Conservation (phyloP, 2,113 vertebrate species). For the Melanerpes aurifrons region DNA sequence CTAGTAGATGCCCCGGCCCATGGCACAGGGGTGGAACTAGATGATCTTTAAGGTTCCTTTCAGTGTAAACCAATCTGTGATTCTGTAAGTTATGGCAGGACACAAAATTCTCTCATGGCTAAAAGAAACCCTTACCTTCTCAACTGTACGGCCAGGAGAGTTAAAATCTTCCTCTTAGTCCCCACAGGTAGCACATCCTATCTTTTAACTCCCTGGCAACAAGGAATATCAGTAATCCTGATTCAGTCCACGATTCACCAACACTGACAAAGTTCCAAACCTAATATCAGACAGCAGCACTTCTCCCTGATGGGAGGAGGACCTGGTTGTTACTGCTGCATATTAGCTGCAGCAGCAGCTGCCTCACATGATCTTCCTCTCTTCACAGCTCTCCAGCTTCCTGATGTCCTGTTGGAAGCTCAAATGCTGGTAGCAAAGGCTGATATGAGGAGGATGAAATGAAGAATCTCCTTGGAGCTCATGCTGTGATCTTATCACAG, state of each 20-base stretch:
- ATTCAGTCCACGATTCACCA: not conserved
- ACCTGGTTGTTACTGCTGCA: not conserved
- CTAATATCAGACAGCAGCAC: not conserved
- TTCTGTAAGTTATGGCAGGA: not conserved
- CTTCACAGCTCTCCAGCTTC: not conserved
- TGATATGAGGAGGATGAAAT: not conserved
- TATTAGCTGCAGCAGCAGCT: not conserved
- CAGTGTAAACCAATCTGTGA: too few species aligned
- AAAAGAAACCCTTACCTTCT: not conserved
- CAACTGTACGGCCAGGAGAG: not conserved
- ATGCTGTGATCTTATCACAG: accelerated
- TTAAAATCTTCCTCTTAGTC: not conserved
- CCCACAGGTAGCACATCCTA: not conserved
- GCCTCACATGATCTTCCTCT: not conserved
- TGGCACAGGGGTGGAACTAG: too few species aligned
- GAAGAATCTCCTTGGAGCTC: not conserved
- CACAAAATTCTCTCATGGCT: not conserved
- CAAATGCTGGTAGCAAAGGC: not conserved
- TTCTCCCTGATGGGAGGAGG: not conserved
- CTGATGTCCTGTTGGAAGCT: not conserved
- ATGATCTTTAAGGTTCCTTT: too few species aligned
- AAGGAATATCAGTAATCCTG: not conserved
- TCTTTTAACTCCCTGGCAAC: slow-evolving; percentile 6
- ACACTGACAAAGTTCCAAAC: not conserved
- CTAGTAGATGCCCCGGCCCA: too few species aligned